Conservation (phyloP, 2,797 vertebrate species). For the Tragopan temminckii region DNA sequence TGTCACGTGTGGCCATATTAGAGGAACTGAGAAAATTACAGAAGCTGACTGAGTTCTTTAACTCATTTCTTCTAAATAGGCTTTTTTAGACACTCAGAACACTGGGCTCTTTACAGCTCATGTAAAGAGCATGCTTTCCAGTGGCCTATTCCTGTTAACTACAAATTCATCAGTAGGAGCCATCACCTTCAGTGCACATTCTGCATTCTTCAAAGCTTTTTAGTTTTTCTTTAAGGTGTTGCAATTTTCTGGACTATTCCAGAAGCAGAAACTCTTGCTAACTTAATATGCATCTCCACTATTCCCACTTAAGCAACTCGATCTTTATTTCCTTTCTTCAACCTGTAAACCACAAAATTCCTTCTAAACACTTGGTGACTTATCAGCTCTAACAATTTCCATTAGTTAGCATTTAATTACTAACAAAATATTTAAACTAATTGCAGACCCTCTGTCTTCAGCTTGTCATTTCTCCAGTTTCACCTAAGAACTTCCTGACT, state of each 20-base stretch:
- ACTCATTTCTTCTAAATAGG: not conserved
- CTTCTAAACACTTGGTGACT: not conserved
- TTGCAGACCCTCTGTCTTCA: not conserved
- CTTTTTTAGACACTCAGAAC: not conserved
- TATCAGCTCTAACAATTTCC: not conserved
- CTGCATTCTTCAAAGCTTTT: not conserved
- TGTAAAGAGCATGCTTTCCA: not conserved
- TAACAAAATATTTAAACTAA: not conserved
- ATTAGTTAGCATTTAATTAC: not conserved
- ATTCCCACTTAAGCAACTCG: not conserved
- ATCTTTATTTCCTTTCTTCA: not conserved
- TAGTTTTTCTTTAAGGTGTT: not conserved
- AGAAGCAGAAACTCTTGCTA: not conserved
- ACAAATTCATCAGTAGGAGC: not conserved
- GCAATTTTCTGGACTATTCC: not conserved
- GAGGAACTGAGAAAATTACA: not conserved
- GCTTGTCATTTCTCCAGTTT: not conserved
- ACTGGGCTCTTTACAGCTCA: not conserved
- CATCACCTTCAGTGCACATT: not conserved
- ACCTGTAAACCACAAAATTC: slow-evolving; percentile 18
- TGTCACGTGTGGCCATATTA: fast-evolving
- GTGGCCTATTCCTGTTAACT: slow-evolving; percentile 1
- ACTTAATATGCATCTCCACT: not conserved
- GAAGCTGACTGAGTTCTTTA: not conserved
- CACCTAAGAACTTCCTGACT: not conserved